Evolutionary conservation across 2,888 invertebrate species (phyloP), one percentile per base, ranked within the genome.

Genomic region (Orchesellides sinensis): DNA sequence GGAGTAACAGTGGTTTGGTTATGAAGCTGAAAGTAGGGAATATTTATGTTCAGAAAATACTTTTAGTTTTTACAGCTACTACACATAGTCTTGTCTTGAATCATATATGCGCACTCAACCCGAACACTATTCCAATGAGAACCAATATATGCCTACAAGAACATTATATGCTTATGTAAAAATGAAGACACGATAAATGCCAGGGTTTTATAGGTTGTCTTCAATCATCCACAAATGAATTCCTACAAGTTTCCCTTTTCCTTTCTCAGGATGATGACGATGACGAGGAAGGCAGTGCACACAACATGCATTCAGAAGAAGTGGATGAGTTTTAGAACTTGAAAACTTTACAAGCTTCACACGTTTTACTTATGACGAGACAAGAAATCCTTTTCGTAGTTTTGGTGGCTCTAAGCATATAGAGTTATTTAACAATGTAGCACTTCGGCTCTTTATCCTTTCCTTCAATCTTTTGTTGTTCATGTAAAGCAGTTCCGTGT

Each of bases 221-320:
- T 77, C 75, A 66, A 77, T 78, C 78, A 78, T 78, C 78, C 69
- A 69, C 69, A 78, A 78, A 78, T 78, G 78, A 78, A 78, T 78
- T 78, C 78, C 78, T 78, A 69, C 78, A 78, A 78, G 78, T 78
- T 78, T 78, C 32, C 69, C 68, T 19, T 35, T 68, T 63, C 66
- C 56, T 65, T 74, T 29, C 10, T 52, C 52, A 21, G 4, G 2
- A 25, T 52, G 17, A 19, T 52, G 19, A 52, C n/a, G 40, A n/a
- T 14, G 40, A 8, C 10, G 10, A 40, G n/a, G 40, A 40, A 40
- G 40, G 4, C 2, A 40, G 40, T 40, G 10, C 40, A 2, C 10
- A 10, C 2, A 40, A 10, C 40, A 40, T 40, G n/a, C 2, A 8
- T 40, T 2, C 4, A 40, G 40, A 40, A n/a, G n/a, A 40, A 10